Base-by-base conservation (phyloP, 2,113 vertebrate genomes). In the Lanius ludovicianus region DNA sequence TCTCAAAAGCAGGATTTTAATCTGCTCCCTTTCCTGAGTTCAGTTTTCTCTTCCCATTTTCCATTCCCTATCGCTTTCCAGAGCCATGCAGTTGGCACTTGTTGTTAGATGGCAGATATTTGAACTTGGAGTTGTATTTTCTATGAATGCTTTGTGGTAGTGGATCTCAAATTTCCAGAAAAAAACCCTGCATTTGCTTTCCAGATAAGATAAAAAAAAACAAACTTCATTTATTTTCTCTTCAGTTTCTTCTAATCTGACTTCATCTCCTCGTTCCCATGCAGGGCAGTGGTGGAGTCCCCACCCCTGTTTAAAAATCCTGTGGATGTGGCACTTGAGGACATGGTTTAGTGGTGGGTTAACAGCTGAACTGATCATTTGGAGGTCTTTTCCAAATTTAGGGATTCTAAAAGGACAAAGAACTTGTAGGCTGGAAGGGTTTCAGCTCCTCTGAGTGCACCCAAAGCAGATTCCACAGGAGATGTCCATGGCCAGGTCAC, bases 21-120 rank as follows among this genome's bases (percentile, higher is more conserved):
- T 91, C 93, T 69, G 25, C 14, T 90, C 70, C 62, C 74, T 89
- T 83, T 73, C 78, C 84, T 80, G 46, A 91, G 67, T 5, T 85
- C 62, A 53, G 23, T 53, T 83, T 93, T 50, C 81, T 71, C 25
- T 85, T 87, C 86, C 87, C 85, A 63, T 80, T 80, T 88, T 39
- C 46, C 42, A 25, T 42, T 64, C 44, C 63, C 37, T 73, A 3
- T 87, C n/a, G 0, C 31, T 83, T 87, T 41, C 69, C 78, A 60
- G 64, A 87, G 73, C 69, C 7, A 0, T 3, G 20, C 41, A 49
- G 46, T 60, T 89, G 84, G 87, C 81, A 27, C 68, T 76, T 27
- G 31, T 8, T 60, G 55, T 49, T 31, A 64, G 76, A 78, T 84
- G 73, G 10, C 22, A 89, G 87, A 71, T 62, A 83, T 7, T 21